phyloP scores from a whole-genome alignment of 2,888 invertebrate genomes.

The Conistra vaccinii region DNA sequence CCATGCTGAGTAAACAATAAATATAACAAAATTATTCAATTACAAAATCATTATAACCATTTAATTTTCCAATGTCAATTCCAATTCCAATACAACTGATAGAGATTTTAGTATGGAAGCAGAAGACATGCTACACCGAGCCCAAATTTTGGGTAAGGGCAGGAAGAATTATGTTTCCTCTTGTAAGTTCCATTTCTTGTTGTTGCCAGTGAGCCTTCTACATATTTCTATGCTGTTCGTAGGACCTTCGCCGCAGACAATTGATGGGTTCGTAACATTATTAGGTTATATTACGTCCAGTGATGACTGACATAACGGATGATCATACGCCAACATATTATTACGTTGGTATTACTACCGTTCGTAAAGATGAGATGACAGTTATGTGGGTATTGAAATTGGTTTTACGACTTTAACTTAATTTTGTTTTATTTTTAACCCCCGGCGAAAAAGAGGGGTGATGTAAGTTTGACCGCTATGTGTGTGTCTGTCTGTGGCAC shows the following conservation, averaged over 20 bases:
- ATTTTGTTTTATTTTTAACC: too few relatives aligned
- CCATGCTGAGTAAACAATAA: too few relatives aligned
- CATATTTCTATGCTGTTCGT: background rate
- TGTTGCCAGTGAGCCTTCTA: constrained; percentile 8
- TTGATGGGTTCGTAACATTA: constrained; percentile 49
- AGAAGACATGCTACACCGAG: background rate
- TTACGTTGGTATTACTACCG: constrained; percentile 8
- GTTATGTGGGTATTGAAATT: background rate
- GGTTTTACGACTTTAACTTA: background rate
- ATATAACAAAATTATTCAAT: too few relatives aligned
- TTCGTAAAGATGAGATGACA: background rate
- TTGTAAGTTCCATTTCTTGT: background rate
- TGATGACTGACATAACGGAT: constrained; percentile 27
- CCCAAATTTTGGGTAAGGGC: background rate
- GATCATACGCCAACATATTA: constrained; percentile 7
- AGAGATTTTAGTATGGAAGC: background rate
- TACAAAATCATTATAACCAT: too few relatives aligned
- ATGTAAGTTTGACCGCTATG: too few relatives aligned
- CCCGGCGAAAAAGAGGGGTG: too few relatives aligned
- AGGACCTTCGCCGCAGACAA: constrained; percentile 39
- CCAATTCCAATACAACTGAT: too few relatives aligned
- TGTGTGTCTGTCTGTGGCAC: too few relatives aligned
- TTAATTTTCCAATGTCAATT: too few relatives aligned
- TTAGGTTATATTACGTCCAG: constrained; percentile 38
- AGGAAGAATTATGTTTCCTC: background rate